These are phyloP conservation scores for Reticulitermes speratus DNA, from an alignment of 1,140 invertebrate species.

Conservation along the genomic window DNA sequence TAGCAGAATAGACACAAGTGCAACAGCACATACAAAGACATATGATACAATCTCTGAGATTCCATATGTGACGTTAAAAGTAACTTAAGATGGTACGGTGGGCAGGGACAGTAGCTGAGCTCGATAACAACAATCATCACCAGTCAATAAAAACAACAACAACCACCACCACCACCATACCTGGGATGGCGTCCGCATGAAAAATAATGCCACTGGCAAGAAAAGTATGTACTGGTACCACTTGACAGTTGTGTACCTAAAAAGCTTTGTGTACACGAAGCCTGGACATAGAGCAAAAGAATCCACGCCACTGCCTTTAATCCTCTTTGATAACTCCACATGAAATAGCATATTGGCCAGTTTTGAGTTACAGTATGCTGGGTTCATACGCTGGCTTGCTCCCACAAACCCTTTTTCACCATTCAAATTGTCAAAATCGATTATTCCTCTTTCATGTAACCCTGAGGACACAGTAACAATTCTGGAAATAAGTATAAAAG, in stretches of 20 bases:
- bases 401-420: constrained; percentile 50
- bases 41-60: too few species aligned
- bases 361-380: constrained; percentile 78
- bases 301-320: constrained; percentile 59
- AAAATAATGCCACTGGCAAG: constrained; percentile 66
- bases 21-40: too few species aligned
- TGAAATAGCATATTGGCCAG: constrained; percentile 73
- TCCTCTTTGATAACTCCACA: constrained; percentile 58
- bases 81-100: too few species aligned
- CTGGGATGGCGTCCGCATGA: constrained; percentile 69
- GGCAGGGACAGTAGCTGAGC: too few species aligned
- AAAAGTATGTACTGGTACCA: constrained; percentile 72
- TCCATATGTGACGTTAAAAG: too few species aligned
- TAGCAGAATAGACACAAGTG: too few species aligned
- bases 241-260: constrained; percentile 63
- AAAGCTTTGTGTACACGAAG: constrained; percentile 77
- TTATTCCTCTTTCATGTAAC: constrained; percentile 59
- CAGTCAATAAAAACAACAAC: too few species aligned
- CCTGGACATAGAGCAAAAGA: constrained; percentile 81
- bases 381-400: constrained; percentile 54
- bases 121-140: too few species aligned
- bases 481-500: constrained; percentile 43
- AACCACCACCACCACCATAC: constrained; percentile 47
- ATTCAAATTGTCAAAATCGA: constrained; percentile 74
- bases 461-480: constrained; percentile 58